Evolutionary conservation across 2,797 vertebrate species (phyloP).

Genomic region (Mico argentatus): DNA sequence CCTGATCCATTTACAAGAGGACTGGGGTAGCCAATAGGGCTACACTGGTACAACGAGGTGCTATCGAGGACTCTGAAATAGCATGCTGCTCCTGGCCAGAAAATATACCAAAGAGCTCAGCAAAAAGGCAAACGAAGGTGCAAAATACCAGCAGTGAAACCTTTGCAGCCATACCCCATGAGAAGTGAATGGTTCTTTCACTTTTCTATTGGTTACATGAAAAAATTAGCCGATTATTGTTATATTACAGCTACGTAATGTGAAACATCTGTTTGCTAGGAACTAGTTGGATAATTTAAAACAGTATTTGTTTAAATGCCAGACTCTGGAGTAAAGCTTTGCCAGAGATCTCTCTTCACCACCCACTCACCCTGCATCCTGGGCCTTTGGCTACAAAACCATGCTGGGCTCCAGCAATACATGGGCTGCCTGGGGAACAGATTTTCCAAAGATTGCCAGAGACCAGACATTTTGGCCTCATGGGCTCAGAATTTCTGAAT

Average conservation of each 20-base stretch:
- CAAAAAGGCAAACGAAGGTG: neutral
- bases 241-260: slow-evolving; percentile 10
- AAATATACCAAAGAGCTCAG: accelerated
- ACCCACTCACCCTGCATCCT: neutral
- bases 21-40: neutral
- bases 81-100: neutral
- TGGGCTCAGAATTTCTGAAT: slow-evolving; percentile 5
- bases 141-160: neutral
- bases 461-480: neutral
- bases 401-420: neutral
- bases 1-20: neutral
- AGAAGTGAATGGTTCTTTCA: neutral
- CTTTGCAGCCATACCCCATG: neutral
- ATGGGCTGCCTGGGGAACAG: neutral
- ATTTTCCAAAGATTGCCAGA: neutral
- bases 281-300: slow-evolving; percentile 61
- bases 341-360: neutral
- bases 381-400: neutral
- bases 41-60: neutral
- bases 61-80: neutral
- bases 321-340: neutral
- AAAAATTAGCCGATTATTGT: neutral
- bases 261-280: slow-evolving; percentile 63
- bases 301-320: slow-evolving; percentile 54
- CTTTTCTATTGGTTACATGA: neutral